phyloP scores from a whole-genome alignment of 2,113 vertebrate species.

The Anolis sagrei region DNA sequence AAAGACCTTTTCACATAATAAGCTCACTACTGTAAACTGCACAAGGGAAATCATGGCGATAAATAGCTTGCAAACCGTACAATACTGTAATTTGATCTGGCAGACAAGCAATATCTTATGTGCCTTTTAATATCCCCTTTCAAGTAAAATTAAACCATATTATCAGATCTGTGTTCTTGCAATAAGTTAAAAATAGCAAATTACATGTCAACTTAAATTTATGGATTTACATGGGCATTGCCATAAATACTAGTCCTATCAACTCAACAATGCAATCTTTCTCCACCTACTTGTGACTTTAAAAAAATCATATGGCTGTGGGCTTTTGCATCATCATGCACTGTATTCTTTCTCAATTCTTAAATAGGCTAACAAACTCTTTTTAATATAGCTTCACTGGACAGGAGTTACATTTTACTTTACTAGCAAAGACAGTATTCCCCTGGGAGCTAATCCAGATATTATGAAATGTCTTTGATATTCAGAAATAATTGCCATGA shows the following conservation, averaged over 20 bases:
- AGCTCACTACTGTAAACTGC: conserved; percentile 12
- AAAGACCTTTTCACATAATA: conserved; percentile 33
- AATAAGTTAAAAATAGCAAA: background rate
- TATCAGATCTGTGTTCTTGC: background rate
- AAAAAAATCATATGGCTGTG: background rate
- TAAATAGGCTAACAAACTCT: background rate
- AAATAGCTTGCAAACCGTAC: conserved; percentile 2
- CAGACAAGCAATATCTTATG: conserved; percentile 2
- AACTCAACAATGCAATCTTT: background rate
- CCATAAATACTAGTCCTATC: background rate
- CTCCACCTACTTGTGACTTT: background rate
- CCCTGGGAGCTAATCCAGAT: background rate
- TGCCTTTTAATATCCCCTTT: conserved; percentile 27
- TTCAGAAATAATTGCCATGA: background rate
- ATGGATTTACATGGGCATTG: background rate
- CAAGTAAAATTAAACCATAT: conserved; percentile 18
- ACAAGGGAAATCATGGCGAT: conserved; percentile 23
- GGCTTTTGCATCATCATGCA: background rate
- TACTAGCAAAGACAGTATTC: conserved; percentile 2
- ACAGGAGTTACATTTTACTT: background rate
- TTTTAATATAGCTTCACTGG: background rate
- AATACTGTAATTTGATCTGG: conserved; percentile 14
- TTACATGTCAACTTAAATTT: background rate
- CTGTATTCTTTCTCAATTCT: background rate
- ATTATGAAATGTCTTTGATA: background rate